phyloP scores from a whole-genome alignment of 2,113 vertebrate species.

The Anolis sagrei region DNA sequence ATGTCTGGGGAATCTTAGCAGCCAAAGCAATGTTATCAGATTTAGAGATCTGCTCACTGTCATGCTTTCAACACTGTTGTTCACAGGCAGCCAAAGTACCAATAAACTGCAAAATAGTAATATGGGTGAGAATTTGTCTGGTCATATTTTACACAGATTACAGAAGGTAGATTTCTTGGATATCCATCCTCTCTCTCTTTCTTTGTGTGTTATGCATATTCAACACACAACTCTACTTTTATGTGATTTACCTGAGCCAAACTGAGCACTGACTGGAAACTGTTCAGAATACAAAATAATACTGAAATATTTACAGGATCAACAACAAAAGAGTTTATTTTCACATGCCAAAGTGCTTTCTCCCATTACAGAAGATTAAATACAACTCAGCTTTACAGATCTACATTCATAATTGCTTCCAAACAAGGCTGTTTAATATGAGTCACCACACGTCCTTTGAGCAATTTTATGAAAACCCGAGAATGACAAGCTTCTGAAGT shows the following conservation, averaged over 20 bases:
- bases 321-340: neutral
- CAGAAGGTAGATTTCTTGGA: neutral
- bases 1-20: neutral
- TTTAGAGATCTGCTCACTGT: neutral
- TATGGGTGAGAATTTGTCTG: neutral
- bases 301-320: neutral
- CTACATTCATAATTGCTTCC: neutral
- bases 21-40: neutral
- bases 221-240: neutral
- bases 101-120: neutral
- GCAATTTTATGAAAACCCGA: neutral
- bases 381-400: neutral
- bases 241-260: neutral
- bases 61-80: neutral
- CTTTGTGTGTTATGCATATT: neutral
- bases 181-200: neutral
- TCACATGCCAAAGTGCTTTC: neutral
- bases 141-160: neutral
- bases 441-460: neutral
- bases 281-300: neutral
- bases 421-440: neutral
- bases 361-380: neutral
- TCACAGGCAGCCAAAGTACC: neutral
- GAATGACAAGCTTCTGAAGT: neutral
- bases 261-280: neutral